These are phyloP conservation scores for Lepus americanus DNA, from an alignment of 2,113 vertebrate species.

Conservation along the genomic window DNA sequence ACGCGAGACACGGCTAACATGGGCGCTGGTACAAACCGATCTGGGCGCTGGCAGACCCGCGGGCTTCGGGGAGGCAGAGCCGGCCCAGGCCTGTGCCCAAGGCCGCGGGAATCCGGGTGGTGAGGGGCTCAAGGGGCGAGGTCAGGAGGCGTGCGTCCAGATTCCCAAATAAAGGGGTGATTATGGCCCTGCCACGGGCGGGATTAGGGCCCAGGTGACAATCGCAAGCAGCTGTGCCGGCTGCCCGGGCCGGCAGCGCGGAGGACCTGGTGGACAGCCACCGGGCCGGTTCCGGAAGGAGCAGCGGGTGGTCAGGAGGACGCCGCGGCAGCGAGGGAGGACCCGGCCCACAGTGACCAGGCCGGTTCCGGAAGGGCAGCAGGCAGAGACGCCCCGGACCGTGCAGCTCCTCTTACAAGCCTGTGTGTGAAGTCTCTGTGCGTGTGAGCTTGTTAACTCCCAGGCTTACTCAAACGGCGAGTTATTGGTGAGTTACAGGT, in stretches of 20 bases:
- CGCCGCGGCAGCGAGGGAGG: no score
- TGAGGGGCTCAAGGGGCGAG: not conserved
- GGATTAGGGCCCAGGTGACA: conserved; percentile 68
- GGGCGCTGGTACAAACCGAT: not conserved
- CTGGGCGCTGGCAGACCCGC: accelerated
- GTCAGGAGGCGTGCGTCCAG: conserved; percentile 66
- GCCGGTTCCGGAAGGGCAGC: no score
- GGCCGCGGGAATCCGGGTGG: no score
- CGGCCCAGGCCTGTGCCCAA: not conserved
- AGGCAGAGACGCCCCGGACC: no score
- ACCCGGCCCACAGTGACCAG: no score
- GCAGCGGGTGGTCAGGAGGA: accelerated
- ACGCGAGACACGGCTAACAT: not conserved
- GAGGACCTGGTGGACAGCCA: not conserved
- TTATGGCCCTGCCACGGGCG: conserved; percentile 72
- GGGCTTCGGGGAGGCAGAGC: accelerated
- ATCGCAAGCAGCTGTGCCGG: conserved; percentile 73
- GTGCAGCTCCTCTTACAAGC: no score
- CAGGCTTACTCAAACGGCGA: not conserved
- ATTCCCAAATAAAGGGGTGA: conserved; percentile 71
- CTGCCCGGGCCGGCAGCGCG: not conserved
- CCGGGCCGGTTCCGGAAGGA: not conserved
- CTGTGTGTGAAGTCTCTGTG: not conserved
- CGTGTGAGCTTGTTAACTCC: not conserved
- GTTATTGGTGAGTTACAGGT: not conserved